Percentiles rank a stretch among this genome's conserved stretches.
These are phyloP conservation scores for Leptonema lineaticorne DNA, from an alignment of 1,140 invertebrate species.

Conservation along the genomic window DNA sequence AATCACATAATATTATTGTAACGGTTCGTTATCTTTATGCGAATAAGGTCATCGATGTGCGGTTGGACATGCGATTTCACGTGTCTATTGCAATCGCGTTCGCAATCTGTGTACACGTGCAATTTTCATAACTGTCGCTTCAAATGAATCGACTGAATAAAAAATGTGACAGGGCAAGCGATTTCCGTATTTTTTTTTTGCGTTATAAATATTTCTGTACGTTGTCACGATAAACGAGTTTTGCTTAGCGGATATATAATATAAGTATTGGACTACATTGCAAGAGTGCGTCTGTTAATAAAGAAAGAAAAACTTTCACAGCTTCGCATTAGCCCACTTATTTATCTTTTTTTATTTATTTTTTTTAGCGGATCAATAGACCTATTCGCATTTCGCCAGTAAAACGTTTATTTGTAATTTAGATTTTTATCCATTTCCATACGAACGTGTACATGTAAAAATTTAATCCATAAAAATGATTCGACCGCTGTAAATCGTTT, in stretches of 20 bases:
- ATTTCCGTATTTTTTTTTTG: no score
- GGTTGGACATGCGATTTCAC: neutral
- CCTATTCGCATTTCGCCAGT: neutral
- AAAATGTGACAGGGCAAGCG: neutral
- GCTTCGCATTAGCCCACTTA: conserved; percentile 11
- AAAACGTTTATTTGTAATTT: neutral
- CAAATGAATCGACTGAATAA: neutral
- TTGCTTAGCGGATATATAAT: neutral
- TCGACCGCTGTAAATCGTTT: conserved; percentile 6
- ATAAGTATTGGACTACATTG: neutral
- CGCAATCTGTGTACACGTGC: neutral
- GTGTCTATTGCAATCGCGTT: neutral
- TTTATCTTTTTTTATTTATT: no score
- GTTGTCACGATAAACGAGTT: neutral
- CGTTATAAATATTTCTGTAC: neutral
- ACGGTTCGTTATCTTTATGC: no score
- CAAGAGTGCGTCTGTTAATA: no score
- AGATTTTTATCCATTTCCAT: neutral
- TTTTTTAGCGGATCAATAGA: conserved; percentile 14
- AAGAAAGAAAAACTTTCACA: conserved; percentile 19
- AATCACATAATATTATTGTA: no score
- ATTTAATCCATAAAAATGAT: neutral
- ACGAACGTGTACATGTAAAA: neutral
- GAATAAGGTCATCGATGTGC: conserved; percentile 11
- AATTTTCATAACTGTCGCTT: neutral